These are phyloP conservation scores for Amphimedon queenslandica DNA, from an alignment of 37 sponge, comb jelly and placozoan genomes.

Conservation along the genomic window DNA sequence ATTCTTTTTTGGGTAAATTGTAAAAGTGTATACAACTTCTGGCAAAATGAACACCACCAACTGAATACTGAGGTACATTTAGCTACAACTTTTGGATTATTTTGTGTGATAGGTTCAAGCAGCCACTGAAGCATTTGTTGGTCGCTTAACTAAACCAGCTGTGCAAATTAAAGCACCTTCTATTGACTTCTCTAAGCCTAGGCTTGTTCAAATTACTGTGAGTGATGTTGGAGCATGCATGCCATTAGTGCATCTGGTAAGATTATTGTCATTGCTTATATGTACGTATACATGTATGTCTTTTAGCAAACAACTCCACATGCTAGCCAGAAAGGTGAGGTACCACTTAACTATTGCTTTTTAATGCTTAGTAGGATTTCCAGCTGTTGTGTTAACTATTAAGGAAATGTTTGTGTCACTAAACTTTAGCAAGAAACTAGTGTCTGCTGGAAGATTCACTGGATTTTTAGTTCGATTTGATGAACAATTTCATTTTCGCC, in stretches of 20 bases:
- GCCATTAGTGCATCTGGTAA: slow-evolving; percentile 54
- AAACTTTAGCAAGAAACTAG: slow-evolving; percentile 60
- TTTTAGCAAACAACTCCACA: slow-evolving; percentile 14
- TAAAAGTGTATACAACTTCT: slow-evolving; percentile 73
- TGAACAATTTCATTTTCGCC: slow-evolving; percentile 57
- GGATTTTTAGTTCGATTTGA: slow-evolving; percentile 69
- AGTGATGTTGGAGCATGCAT: slow-evolving; percentile 76
- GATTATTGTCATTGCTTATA: neutral
- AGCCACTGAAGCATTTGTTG: slow-evolving; percentile 66
- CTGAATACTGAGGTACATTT: slow-evolving; percentile 72
- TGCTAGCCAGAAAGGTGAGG: slow-evolving; percentile 11
- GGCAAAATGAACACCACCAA: slow-evolving; percentile 73
- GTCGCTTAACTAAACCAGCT: slow-evolving; percentile 34
- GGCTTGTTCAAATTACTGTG: slow-evolving; percentile 74
- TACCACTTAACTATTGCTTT: neutral
- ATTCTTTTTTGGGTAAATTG: slow-evolving; percentile 79
- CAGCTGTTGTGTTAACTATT: slow-evolving; percentile 70
- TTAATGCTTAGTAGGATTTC: slow-evolving; percentile 25
- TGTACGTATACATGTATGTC: neutral
- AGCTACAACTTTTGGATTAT: neutral
- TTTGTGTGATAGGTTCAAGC: slow-evolving; percentile 37
- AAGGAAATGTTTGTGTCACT: slow-evolving; percentile 66
- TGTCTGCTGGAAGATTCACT: slow-evolving; percentile 47
- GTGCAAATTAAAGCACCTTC: slow-evolving; percentile 34
- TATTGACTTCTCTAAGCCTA: slow-evolving; percentile 75